Conservation (phyloP, 2,888 invertebrate genomes). For the Rhyacophila evoluta region DNA sequence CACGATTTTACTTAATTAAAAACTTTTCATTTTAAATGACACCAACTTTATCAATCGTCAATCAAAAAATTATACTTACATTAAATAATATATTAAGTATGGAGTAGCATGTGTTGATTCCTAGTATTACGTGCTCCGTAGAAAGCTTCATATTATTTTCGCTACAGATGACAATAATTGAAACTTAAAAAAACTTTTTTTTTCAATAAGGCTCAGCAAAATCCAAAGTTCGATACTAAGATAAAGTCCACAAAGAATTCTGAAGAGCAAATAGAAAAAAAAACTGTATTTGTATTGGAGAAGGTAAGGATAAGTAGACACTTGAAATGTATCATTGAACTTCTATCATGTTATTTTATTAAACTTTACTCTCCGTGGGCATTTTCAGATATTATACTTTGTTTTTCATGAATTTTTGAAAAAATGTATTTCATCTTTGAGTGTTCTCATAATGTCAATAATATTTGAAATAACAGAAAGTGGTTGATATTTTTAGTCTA, state of each 20-base stretch:
- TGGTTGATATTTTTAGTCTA: no score
- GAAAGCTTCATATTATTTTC: background rate
- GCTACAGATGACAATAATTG: background rate
- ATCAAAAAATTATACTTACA: no score
- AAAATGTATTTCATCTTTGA: no score
- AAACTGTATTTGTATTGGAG: background rate
- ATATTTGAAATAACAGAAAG: no score
- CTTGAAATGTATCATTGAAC: conserved; percentile 24
- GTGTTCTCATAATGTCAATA: no score
- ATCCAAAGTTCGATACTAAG: background rate
- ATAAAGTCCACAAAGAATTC: conserved; percentile 4
- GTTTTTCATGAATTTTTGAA: no score
- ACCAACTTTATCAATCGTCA: no score
- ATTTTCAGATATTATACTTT: background rate
- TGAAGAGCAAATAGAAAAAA: background rate
- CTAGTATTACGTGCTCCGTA: no score
- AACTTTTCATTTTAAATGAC: no score
- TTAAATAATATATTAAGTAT: no score
- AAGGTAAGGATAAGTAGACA: conserved; percentile 12
- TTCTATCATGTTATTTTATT: conserved; percentile 16
- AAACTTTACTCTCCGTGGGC: background rate
- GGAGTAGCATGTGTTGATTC: no score
- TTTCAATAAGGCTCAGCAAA: conserved; percentile 13
- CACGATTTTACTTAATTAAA: no score
- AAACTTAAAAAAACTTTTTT: background rate